phyloP scores from a whole-genome alignment of 2,888 invertebrate genomes.

The Zelleria hepariella region DNA sequence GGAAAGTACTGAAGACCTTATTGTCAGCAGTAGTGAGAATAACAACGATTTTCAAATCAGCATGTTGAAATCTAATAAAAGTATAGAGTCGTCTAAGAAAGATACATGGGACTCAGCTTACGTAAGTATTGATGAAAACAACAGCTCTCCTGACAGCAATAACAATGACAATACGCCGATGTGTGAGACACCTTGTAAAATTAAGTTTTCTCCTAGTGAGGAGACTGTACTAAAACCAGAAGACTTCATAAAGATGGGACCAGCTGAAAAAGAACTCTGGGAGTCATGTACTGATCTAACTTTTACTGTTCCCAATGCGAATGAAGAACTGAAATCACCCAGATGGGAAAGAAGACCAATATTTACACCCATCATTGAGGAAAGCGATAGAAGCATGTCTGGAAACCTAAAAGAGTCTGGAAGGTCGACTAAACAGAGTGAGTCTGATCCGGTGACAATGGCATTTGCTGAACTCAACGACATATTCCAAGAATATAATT shows the following conservation, averaged over 20 bases:
- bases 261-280: slow-evolving; percentile 63
- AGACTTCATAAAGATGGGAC: slow-evolving; percentile 51
- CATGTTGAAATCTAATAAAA: not conserved
- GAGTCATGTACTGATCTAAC: slow-evolving; percentile 42
- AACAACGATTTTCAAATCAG: not conserved
- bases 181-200: slow-evolving; percentile 32
- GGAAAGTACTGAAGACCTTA: slow-evolving; percentile 18
- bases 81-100: slow-evolving; percentile 34
- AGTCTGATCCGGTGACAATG: slow-evolving; percentile 50
- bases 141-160: slow-evolving; percentile 54
- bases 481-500: slow-evolving; percentile 48
- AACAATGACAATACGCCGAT: slow-evolving; percentile 31
- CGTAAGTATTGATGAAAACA: slow-evolving; percentile 66
- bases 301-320: slow-evolving; percentile 22
- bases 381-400: slow-evolving; percentile 48
- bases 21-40: not conserved
- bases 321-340: slow-evolving; percentile 32
- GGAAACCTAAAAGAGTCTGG: slow-evolving; percentile 33
- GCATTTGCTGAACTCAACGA: slow-evolving; percentile 63
- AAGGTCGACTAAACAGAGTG: slow-evolving; percentile 16
- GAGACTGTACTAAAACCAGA: slow-evolving; percentile 21
- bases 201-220: slow-evolving; percentile 29
- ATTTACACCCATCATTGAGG: slow-evolving; percentile 61
- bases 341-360: slow-evolving; percentile 41
- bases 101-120: slow-evolving; percentile 69